Percentiles rank a stretch among this genome's conserved stretches.
Evolutionary conservation across 1,140 invertebrate species (phyloP).

Genomic region (Sinonovacula constricta): DNA sequence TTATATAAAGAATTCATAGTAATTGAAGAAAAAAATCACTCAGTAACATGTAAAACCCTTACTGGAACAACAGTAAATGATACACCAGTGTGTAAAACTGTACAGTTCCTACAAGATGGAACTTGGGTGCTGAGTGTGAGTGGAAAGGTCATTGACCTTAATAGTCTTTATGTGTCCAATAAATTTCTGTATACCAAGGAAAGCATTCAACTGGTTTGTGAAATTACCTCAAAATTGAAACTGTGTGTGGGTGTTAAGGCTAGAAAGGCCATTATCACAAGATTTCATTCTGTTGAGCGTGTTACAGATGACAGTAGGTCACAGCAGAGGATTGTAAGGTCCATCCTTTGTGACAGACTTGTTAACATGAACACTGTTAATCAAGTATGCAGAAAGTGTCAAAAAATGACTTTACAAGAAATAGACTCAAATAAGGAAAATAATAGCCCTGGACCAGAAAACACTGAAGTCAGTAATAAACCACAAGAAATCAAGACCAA

Average conservation of each 20-base stretch:
- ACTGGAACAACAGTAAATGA: background rate
- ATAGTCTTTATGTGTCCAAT: background rate
- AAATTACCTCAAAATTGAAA: background rate
- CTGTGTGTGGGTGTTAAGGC: conserved; percentile 15
- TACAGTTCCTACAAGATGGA: background rate
- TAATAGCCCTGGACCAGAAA: background rate
- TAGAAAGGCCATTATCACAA: background rate
- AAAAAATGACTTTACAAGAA: conserved; percentile 26
- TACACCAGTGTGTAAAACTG: conserved; percentile 4
- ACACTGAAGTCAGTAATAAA: background rate
- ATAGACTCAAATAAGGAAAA: background rate
- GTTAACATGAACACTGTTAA: background rate
- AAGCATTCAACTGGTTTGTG: background rate
- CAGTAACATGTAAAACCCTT: too few relatives aligned
- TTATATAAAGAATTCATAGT: background rate
- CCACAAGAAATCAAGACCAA: too few relatives aligned
- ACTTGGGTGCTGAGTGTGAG: background rate
- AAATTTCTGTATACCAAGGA: background rate
- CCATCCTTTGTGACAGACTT: background rate
- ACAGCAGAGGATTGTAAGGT: conserved; percentile 5
- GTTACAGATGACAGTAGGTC: background rate
- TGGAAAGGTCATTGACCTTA: conserved; percentile 1
- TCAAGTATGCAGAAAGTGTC: conserved; percentile 5
- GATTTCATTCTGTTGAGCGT: conserved; percentile 22
- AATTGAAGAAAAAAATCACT: background rate